A percentile compares a stretch with the other conserved stretches of the same genome.
phyloP scores from a whole-genome alignment of 2,888 invertebrate species.

The Leptura quadrifasciata region DNA sequence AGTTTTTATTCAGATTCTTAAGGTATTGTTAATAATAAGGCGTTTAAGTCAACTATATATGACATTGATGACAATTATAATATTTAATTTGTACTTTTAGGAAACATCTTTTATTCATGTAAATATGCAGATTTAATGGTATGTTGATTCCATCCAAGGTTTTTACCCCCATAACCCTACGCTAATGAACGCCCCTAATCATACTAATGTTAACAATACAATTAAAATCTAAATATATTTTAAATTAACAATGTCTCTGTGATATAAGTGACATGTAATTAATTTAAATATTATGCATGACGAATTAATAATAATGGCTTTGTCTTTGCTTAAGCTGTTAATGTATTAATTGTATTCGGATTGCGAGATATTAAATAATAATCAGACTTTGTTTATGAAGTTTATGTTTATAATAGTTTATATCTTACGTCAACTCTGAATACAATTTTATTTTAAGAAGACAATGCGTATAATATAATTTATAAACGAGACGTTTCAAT shows the following conservation, averaged over 20 bases:
- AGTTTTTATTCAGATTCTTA: conserved; percentile 2
- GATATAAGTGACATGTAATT: conserved; percentile 17
- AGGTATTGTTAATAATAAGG: neutral
- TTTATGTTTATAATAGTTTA: conserved; percentile 19
- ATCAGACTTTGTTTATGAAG: conserved; percentile 14
- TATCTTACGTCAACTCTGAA: neutral
- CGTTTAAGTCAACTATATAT: neutral
- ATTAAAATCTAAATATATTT: conserved; percentile 15
- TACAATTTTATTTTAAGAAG: neutral
- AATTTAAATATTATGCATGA: conserved; percentile 28
- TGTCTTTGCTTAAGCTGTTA: conserved; percentile 30
- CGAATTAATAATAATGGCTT: conserved; percentile 32
- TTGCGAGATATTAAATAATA: conserved; percentile 24
- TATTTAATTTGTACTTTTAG: conserved; percentile 11
- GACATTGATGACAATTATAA: neutral
- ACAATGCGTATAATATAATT: too few relatives aligned
- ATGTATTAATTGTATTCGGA: conserved; percentile 28
- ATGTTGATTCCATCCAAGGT: neutral
- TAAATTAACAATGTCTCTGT: conserved; percentile 22
- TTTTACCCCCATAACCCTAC: conserved; percentile 9
- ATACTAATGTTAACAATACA: neutral
- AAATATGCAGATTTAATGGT: neutral
- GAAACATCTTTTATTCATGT: neutral
- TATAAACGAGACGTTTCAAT: too few relatives aligned
- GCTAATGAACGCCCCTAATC: conserved; percentile 8